Percentiles rank a stretch among this genome's conserved stretches.
Conservation (phyloP, 37 sponge, comb jelly and placozoan species). For the Chondrilla cf. caribensis region DNA sequence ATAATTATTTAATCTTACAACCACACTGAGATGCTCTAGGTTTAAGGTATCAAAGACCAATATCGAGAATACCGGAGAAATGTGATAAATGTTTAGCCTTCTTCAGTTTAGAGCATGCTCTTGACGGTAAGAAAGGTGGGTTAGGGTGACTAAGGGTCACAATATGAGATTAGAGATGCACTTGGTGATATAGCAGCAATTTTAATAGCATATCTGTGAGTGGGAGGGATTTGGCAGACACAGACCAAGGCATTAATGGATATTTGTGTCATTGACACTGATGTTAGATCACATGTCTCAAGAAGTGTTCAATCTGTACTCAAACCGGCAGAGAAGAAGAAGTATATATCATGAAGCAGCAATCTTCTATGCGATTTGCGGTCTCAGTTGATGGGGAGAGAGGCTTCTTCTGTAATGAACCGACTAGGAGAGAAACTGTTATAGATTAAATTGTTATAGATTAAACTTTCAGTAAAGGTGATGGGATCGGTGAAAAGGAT, state of each 20-base stretch:
- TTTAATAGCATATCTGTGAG: constrained; percentile 30
- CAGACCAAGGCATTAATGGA: constrained; percentile 49
- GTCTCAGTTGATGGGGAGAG: constrained; percentile 31
- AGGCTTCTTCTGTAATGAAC: constrained; percentile 12
- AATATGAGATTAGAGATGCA: constrained; percentile 49
- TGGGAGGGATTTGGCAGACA: constrained; percentile 47
- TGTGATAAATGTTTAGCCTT: constrained; percentile 46
- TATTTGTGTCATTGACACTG: constrained; percentile 58
- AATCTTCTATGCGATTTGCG: constrained; percentile 28
- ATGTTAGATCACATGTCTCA: constrained; percentile 21
- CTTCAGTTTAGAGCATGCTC: constrained; percentile 38
- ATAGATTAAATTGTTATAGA: too few relatives aligned
- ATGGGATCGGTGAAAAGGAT: too few relatives aligned
- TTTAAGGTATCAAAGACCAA: constrained; percentile 17
- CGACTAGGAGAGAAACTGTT: constrained; percentile 8
- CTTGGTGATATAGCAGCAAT: constrained; percentile 41
- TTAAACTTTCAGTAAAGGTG: too few relatives aligned
- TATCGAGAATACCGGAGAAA: constrained; percentile 8
- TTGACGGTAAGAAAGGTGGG: constrained; percentile 34
- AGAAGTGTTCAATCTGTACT: constrained; percentile 24
- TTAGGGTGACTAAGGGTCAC: constrained; percentile 33
- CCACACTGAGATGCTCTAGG: constrained; percentile 38
- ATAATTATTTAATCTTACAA: constrained; percentile 31
- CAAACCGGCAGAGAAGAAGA: constrained; percentile 30
- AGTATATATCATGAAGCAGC: constrained; percentile 39